A percentile compares a stretch with the other conserved stretches of the same genome.
phyloP scores from a whole-genome alignment of 2,797 vertebrate genomes.

The Hafferia zeledoni region DNA sequence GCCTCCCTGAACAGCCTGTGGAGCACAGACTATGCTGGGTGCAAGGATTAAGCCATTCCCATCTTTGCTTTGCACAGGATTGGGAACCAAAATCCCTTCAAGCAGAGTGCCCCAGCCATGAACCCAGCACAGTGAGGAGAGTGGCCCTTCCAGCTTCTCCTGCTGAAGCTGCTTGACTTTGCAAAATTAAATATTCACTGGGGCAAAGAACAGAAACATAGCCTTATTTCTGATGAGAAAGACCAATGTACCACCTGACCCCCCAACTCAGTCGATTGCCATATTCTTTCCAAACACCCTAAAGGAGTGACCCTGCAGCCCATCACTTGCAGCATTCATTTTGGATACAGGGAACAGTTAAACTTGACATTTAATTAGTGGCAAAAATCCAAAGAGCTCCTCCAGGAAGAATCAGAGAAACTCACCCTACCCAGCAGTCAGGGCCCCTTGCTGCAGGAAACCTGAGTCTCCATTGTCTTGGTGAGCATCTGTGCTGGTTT shows the following conservation, averaged over 20 bases:
- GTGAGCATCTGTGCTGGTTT: background rate
- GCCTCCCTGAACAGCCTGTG: background rate
- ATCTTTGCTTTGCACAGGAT: background rate
- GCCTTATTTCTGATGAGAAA: background rate
- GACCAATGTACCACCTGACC: background rate
- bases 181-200: background rate
- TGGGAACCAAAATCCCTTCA: background rate
- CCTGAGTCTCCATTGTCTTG: fast-evolving
- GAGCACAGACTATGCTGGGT: background rate
- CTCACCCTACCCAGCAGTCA: background rate
- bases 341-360: background rate
- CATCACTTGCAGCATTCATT: fast-evolving
- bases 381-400: background rate
- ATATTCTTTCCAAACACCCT: background rate
- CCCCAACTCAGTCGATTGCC: background rate
- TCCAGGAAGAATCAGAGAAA: background rate
- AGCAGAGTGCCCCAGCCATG: background rate
- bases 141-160: background rate
- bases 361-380: background rate
- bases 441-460: background rate
- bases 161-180: background rate
- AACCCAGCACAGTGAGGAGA: background rate
- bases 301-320: background rate
- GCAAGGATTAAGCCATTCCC: background rate
- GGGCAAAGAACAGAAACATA: background rate